Evolutionary conservation across 2,888 invertebrate species (phyloP).

Genomic region (Margaritifera margaritifera): DNA sequence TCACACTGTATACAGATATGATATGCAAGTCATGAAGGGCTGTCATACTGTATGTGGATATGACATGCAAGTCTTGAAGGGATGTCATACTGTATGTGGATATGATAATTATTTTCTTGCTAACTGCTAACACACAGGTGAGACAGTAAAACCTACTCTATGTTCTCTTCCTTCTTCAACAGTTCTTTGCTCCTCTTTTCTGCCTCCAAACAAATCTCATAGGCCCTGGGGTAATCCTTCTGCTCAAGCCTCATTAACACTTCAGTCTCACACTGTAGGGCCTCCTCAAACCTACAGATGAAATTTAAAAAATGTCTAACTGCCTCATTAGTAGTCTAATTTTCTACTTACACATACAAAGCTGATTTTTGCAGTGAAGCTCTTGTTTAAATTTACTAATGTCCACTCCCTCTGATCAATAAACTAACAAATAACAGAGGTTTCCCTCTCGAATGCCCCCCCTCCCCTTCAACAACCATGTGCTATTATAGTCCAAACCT

Average conservation of each 20-base stretch:
- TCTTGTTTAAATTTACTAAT: too few species aligned
- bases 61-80: not conserved
- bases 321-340: not conserved
- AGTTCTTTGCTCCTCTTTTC: constrained; percentile 34
- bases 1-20: too few species aligned
- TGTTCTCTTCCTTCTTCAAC: constrained; percentile 27
- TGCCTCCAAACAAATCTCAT: constrained; percentile 55
- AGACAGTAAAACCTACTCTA: constrained; percentile 28
- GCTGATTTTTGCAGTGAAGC: too few species aligned
- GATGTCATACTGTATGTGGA: not conserved
- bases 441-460: too few species aligned
- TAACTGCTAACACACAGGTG: not conserved
- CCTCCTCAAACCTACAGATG: constrained; percentile 58
- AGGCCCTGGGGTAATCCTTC: constrained; percentile 65
- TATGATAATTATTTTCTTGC: not conserved
- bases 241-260: constrained; percentile 63
- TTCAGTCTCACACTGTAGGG: constrained; percentile 67
- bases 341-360: not conserved
- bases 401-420: too few species aligned
- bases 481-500: too few species aligned
- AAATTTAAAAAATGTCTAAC: not conserved
- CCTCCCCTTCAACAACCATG: too few species aligned
- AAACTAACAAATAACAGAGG: too few species aligned
- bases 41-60: too few species aligned
- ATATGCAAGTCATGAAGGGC: too few species aligned